Percentiles rank a stretch among this genome's conserved stretches.
Evolutionary conservation across 2,113 vertebrate species (phyloP).

Genomic region (Turnix velox): DNA sequence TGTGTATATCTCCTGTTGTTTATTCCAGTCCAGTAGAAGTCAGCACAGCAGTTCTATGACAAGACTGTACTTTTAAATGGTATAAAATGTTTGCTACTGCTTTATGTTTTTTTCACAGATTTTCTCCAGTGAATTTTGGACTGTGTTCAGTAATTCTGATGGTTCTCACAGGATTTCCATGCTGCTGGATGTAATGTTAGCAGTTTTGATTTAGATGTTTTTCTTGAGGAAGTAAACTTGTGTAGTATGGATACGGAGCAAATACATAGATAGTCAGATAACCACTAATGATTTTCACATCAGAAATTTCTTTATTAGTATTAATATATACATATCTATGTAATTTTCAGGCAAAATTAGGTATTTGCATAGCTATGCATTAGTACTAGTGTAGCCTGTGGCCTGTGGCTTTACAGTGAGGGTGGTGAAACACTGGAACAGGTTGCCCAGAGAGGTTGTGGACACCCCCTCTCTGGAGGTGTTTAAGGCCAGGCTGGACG

Average conservation of each 20-base stretch:
- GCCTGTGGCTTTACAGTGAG: too few species aligned
- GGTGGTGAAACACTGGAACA: too few species aligned
- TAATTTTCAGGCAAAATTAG: not conserved
- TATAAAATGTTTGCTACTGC: not conserved
- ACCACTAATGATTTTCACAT: not conserved
- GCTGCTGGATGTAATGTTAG: not conserved
- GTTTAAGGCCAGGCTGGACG: too few species aligned
- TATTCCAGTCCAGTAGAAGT: not conserved
- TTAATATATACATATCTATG: not conserved
- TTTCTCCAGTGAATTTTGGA: not conserved
- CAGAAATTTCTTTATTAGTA: not conserved
- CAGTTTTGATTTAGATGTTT: not conserved
- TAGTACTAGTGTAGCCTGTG: not conserved
- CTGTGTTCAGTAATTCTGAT: not conserved
- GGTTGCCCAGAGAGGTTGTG: too few species aligned
- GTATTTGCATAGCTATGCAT: not conserved
- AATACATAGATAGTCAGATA: not conserved
- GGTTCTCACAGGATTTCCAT: not conserved
- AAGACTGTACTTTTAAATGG: not conserved
- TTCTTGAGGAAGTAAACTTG: not conserved
- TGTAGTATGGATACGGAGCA: not conserved
- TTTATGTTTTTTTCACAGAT: not conserved
- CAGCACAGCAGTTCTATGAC: not conserved
- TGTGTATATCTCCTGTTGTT: not conserved
- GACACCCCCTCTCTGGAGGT: too few species aligned